Evolutionary conservation across 2,888 invertebrate species (phyloP).

Genomic region (Stenoptilia bipunctidactyla): DNA sequence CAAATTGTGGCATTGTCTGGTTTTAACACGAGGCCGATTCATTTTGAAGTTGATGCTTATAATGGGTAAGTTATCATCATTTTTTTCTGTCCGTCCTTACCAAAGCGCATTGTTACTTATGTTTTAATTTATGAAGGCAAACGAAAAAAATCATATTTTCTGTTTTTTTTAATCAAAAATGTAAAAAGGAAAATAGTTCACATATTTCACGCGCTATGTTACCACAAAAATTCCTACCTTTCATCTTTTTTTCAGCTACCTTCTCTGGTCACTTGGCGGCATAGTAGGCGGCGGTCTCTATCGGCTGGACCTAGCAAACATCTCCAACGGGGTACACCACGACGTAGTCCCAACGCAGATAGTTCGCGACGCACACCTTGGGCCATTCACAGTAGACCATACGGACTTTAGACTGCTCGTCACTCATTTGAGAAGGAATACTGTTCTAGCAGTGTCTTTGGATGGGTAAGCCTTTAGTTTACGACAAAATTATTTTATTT

Average conservation of each 20-base stretch:
- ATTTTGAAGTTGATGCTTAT: conserved; percentile 91
- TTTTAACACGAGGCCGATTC: conserved; percentile 77
- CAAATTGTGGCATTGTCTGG: conserved; percentile 79
- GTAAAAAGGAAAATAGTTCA: too few species aligned
- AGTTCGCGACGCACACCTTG: conserved; percentile 76
- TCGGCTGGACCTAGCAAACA: conserved; percentile 81
- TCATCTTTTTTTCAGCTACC: too few species aligned
- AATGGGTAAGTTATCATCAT: conserved; percentile 82
- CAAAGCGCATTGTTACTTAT: too few species aligned
- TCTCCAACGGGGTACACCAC: conserved; percentile 80
- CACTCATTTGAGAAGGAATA: conserved; percentile 80
- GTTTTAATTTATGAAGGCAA: too few species aligned
- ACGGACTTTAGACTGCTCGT: conserved; percentile 84
- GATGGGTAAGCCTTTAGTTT: conserved; percentile 87
- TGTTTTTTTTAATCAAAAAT: too few species aligned
- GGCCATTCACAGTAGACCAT: conserved; percentile 87
- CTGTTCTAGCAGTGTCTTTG: conserved; percentile 83
- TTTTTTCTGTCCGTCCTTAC: too few species aligned
- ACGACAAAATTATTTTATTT: too few species aligned
- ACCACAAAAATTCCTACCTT: too few species aligned
- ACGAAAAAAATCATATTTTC: too few species aligned
- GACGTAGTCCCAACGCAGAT: conserved; percentile 76
- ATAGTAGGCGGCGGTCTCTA: conserved; percentile 76
- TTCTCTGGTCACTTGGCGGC: conserved; percentile 81
- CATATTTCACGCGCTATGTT: too few species aligned